Percentiles rank a stretch among this genome's conserved stretches.
phyloP scores from a whole-genome alignment of 2,888 invertebrate genomes.

The Clivina fossor region DNA sequence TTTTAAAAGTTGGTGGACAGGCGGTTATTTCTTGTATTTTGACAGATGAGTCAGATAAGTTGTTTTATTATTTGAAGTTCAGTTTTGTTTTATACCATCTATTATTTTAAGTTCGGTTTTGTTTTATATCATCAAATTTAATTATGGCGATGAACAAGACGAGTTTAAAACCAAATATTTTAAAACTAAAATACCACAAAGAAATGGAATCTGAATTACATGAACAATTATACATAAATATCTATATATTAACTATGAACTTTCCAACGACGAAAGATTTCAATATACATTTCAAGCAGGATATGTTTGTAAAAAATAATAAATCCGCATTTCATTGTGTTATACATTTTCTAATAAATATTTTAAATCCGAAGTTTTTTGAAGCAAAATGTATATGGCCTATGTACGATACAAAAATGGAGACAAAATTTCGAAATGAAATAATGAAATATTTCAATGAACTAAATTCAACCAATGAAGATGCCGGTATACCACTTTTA shows the following conservation, averaged over 20 bases:
- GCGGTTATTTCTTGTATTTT: too few relatives aligned
- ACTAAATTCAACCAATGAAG: constrained; percentile 45
- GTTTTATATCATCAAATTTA: too few relatives aligned
- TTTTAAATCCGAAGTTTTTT: constrained; percentile 45
- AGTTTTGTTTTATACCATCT: too few relatives aligned
- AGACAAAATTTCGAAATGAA: constrained; percentile 48
- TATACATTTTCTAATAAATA: constrained; percentile 47
- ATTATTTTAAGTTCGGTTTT: too few relatives aligned
- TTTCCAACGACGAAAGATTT: constrained; percentile 46
- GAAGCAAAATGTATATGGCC: constrained; percentile 48
- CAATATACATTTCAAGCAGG: constrained; percentile 45
- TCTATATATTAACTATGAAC: constrained; percentile 44
- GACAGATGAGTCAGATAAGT: too few relatives aligned
- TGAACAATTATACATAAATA: constrained; percentile 46
- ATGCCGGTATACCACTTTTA: constrained; percentile 47
- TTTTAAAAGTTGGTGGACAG: too few relatives aligned
- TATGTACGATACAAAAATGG: constrained; percentile 43
- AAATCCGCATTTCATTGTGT: constrained; percentile 49
- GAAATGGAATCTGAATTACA: constrained; percentile 44
- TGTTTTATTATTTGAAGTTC: too few relatives aligned
- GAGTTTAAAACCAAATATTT: too few relatives aligned
- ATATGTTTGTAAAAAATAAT: constrained; percentile 51
- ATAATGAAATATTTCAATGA: constrained; percentile 46
- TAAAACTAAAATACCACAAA: constrained; percentile 39
- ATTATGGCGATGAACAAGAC: too few relatives aligned